These are phyloP conservation scores for Dermatemys mawii DNA, from an alignment of 2,113 vertebrate genomes.

Conservation along the genomic window DNA sequence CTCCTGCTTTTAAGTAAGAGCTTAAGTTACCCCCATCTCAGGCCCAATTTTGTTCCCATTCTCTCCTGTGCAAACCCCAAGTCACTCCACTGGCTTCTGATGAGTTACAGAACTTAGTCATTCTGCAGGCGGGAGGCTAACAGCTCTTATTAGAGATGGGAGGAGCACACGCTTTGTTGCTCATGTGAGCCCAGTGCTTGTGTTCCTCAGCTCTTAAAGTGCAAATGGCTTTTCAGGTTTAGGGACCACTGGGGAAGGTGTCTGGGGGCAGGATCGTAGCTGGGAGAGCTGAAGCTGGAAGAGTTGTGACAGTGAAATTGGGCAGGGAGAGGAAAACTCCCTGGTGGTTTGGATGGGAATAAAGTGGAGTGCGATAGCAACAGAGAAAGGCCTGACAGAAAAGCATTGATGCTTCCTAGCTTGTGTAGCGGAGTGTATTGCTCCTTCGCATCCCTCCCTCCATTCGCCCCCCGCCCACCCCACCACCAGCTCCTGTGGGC, in stretches of 20 bases:
- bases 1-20: background rate
- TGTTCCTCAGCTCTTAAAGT: background rate
- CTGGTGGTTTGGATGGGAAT: no score
- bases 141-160: background rate
- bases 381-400: no score
- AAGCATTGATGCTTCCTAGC: no score
- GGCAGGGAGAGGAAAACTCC: no score
- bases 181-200: background rate
- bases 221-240: no score
- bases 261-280: background rate
- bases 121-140: accelerated
- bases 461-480: no score
- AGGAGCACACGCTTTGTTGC: background rate
- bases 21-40: background rate
- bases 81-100: background rate
- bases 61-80: background rate
- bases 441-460: no score
- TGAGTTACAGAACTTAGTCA: background rate
- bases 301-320: no score
- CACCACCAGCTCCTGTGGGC: no score
- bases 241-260: background rate
- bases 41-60: background rate
- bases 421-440: no score
- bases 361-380: no score
- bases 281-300: background rate